phyloP scores from a whole-genome alignment of 92 coral and sea anemone species.

The Parazoanthus atlanticus region DNA sequence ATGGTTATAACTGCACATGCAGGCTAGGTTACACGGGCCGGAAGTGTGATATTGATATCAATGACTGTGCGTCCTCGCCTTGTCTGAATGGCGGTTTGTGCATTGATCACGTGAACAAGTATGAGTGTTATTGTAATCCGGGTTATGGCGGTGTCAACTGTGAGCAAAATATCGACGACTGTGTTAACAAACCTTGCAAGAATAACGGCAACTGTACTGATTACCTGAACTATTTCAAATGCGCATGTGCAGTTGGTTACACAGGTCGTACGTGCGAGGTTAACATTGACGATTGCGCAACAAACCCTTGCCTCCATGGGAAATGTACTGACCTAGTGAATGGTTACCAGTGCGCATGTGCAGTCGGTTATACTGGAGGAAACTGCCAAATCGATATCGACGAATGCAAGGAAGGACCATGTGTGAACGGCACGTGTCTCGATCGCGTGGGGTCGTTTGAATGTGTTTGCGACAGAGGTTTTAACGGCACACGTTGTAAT shows the following conservation, averaged over 20 bases:
- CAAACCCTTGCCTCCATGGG: conserved; percentile 67
- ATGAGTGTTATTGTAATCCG: conserved; percentile 76
- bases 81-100: conserved; percentile 76
- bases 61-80: conserved; percentile 61
- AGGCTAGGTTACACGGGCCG: conserved; percentile 72
- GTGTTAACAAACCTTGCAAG: conserved; percentile 72
- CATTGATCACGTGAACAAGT: conserved; percentile 70
- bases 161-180: conserved; percentile 81
- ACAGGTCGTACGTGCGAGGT: conserved; percentile 77
- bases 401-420: conserved; percentile 69
- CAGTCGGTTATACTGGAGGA: conserved; percentile 66
- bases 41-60: conserved; percentile 59
- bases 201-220: conserved; percentile 83
- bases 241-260: conserved; percentile 76
- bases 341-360: conserved; percentile 69
- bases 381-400: conserved; percentile 65
- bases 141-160: conserved; percentile 78
- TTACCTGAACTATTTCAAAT: conserved; percentile 63
- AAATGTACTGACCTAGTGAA: conserved; percentile 69
- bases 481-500: conserved; percentile 65
- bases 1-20: conserved; percentile 72
- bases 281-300: conserved; percentile 72
- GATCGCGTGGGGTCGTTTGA: conserved; percentile 70
- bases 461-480: conserved; percentile 73
- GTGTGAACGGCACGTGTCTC: conserved; percentile 71